Percentiles rank a stretch among this genome's conserved stretches.
These are phyloP conservation scores for Trachemys scripta DNA, from an alignment of 2,113 vertebrate genomes.

Conservation along the genomic window DNA sequence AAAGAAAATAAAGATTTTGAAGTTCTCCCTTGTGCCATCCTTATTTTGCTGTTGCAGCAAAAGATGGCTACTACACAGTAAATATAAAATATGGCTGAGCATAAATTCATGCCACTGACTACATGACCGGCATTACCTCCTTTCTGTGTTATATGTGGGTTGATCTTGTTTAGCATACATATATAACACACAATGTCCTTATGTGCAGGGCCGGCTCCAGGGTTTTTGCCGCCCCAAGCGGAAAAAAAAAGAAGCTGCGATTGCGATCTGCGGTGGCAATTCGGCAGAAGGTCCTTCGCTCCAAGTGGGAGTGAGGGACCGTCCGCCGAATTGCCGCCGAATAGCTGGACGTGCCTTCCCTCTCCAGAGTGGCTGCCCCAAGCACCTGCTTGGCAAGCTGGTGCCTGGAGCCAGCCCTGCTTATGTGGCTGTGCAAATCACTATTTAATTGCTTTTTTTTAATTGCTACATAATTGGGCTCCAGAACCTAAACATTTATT, in stretches of 20 bases:
- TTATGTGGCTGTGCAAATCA: neutral
- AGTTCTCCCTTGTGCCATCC: neutral
- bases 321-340: too few relatives aligned
- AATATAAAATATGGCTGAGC: neutral
- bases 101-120: neutral
- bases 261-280: too few relatives aligned
- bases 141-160: neutral
- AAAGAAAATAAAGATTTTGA: neutral
- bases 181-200: neutral
- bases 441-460: neutral
- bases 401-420: neutral
- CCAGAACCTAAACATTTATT: neutral
- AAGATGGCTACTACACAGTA: neutral
- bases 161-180: neutral
- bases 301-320: too few relatives aligned
- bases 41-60: neutral
- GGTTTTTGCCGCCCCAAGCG: too few relatives aligned
- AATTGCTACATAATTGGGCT: neutral
- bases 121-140: neutral
- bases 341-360: too few relatives aligned
- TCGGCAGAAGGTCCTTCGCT: too few relatives aligned
- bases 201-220: neutral
- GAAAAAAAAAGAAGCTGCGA: too few relatives aligned
- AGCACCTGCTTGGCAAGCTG: too few relatives aligned
- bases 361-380: too few relatives aligned